Evolutionary conservation across 2,888 invertebrate genomes (phyloP).

Genomic region (Catocala nupta): DNA sequence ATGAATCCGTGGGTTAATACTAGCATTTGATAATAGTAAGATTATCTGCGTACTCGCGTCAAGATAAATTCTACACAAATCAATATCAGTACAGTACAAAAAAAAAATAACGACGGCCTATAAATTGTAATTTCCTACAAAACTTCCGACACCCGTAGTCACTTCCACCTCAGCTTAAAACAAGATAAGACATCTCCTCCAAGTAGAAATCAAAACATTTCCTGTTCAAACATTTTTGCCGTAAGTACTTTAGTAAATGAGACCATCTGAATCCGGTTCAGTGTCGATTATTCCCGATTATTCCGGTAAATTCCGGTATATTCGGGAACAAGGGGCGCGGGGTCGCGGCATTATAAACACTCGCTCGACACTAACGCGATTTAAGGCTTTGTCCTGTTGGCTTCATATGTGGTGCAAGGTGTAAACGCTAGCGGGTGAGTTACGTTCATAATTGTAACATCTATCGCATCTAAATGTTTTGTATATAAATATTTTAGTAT

Average conservation of each 20-base stretch:
- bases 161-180: too few species aligned
- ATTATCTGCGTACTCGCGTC: too few species aligned
- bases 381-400: conserved; percentile 70
- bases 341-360: conserved; percentile 72
- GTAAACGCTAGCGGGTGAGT: conserved; percentile 17
- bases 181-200: too few species aligned
- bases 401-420: conserved; percentile 37
- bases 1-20: too few species aligned
- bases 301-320: conserved; percentile 63
- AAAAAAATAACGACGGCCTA: too few species aligned
- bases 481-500: too few species aligned
- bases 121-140: too few species aligned
- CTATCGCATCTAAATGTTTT: too few species aligned
- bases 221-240: conserved; percentile 31
- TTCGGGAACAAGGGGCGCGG: conserved; percentile 57
- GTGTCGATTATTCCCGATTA: conserved; percentile 64
- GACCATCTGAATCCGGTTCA: conserved; percentile 47
- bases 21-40: too few species aligned
- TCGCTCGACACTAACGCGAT: conserved; percentile 79
- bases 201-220: conserved; percentile 4
- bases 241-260: conserved; percentile 30
- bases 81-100: too few species aligned
- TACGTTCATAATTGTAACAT: neutral
- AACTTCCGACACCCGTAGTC: too few species aligned
- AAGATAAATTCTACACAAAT: too few species aligned